These are phyloP conservation scores for Lemur catta DNA, from an alignment of 2,797 vertebrate genomes.

Conservation along the genomic window DNA sequence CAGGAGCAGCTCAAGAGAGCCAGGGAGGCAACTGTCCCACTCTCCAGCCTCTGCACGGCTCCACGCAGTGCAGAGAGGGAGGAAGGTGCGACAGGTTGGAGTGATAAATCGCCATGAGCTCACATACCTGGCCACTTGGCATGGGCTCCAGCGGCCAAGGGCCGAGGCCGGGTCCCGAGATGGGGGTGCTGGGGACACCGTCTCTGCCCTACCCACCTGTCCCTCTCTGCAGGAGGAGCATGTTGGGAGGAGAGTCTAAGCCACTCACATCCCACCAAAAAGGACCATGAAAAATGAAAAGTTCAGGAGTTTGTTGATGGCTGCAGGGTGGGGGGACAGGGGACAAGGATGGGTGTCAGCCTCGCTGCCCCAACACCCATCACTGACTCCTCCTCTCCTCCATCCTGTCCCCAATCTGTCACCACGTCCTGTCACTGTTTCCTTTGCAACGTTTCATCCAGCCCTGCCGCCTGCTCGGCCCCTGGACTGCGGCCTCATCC, in stretches of 20 bases:
- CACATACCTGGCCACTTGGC: background rate
- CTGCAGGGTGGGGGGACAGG: background rate
- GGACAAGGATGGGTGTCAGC: background rate
- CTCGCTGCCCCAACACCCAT: no score
- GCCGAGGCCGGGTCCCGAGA: background rate
- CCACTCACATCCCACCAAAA: background rate
- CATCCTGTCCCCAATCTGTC: background rate
- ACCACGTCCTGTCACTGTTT: no score
- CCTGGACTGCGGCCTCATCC: background rate
- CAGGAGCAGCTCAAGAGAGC: background rate
- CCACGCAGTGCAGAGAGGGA: background rate
- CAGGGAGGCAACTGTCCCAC: background rate
- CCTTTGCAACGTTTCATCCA: background rate
- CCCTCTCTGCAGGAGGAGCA: background rate
- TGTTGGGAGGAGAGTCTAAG: background rate
- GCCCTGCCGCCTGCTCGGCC: background rate
- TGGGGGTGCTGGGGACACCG: rapidly evolving
- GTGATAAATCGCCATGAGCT: background rate
- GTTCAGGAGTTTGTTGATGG: background rate
- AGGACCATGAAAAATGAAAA: background rate
- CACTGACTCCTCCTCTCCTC: background rate
- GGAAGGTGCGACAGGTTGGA: background rate
- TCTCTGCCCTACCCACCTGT: background rate
- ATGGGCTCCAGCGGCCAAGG: no score
- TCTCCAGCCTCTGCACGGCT: background rate